Evolutionary conservation across 2,888 invertebrate genomes (phyloP).

Genomic region (Coleophora flavipennella): DNA sequence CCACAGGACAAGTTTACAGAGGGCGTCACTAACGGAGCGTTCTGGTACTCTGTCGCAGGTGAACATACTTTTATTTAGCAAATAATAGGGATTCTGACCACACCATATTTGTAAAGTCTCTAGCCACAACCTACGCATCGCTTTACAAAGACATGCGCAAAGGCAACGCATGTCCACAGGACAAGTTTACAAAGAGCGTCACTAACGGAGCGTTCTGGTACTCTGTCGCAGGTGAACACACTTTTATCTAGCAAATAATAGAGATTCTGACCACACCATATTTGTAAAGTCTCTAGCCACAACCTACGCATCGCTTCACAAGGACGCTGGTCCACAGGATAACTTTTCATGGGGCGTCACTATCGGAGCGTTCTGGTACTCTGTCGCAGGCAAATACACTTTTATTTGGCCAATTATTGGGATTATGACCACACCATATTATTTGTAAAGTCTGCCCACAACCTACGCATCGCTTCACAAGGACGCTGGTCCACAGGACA

Average conservation of each 20-base stretch:
- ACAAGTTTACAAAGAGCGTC: conserved; percentile 83
- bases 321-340: conserved; percentile 79
- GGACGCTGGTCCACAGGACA: conserved; percentile 78
- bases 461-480: conserved; percentile 83
- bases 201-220: conserved; percentile 97
- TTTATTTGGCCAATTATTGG: too few species aligned
- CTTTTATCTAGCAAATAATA: too few species aligned
- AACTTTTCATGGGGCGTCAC: conserved; percentile 86
- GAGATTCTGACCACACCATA: too few species aligned
- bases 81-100: too few species aligned
- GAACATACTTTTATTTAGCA: too few species aligned
- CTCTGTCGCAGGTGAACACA: conserved; percentile 81
- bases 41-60: conserved; percentile 92
- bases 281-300: conserved; percentile 83
- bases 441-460: conserved; percentile 83
- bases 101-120: too few species aligned
- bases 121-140: conserved; percentile 84
- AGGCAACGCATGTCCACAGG: conserved; percentile 81
- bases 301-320: conserved; percentile 82
- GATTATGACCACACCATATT: too few species aligned
- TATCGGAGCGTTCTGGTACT: conserved; percentile 95
- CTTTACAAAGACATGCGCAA: conserved; percentile 82
- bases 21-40: conserved; percentile 93
- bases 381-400: conserved; percentile 81
- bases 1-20: conserved; percentile 79